Evolutionary conservation across 2,113 vertebrate species (phyloP), one percentile per base, ranked within the genome.

Genomic region (Cairina moschata): DNA sequence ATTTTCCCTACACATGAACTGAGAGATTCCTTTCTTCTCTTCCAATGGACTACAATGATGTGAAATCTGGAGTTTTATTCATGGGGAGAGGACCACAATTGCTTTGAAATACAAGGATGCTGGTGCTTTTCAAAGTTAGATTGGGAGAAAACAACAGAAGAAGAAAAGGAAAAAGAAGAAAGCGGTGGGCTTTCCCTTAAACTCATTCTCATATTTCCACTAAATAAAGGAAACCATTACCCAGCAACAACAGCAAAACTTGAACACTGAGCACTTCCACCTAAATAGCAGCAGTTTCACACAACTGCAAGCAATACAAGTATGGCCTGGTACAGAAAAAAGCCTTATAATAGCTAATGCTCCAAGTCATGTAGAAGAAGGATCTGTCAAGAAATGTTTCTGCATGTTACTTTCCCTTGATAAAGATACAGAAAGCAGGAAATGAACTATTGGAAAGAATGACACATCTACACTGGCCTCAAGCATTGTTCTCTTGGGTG

Each of bases 171-270:
- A 69, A 67, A 75, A 68, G 25, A 6, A 2, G 16, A 56, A 65
- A 13, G 13, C 15, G 2, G 13, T 74, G 4, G 28, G 7, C 46
- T 92, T 67, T 77, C 16, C 14, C 13, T 22, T 50, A 63, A 58
- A 16, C 52, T 74, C 1, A 42, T 88, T 93, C 16, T 90, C 40
- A 71, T 17, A 34, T 73, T 66, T 62, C 13, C 46, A 17, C 20
- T 21, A 88, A 87, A 66, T 55, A 81, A 77, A 86, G 18, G 78
- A 91, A 75, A 15, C 2, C 11, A 50, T 18, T 69, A 62, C 50
- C 5, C 5, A 31, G 0, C 8, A 66, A 1, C 10, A 22, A 1
- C 25, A 59, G 3, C n/a, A 82, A 11, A 78, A 81, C 28, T 31
- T 21, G 6, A 69, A 18, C 26, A 75, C 36, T 23, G 34, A 73